Evolutionary conservation across 1,140 invertebrate species (phyloP).

Genomic region (Drosophila truncata): DNA sequence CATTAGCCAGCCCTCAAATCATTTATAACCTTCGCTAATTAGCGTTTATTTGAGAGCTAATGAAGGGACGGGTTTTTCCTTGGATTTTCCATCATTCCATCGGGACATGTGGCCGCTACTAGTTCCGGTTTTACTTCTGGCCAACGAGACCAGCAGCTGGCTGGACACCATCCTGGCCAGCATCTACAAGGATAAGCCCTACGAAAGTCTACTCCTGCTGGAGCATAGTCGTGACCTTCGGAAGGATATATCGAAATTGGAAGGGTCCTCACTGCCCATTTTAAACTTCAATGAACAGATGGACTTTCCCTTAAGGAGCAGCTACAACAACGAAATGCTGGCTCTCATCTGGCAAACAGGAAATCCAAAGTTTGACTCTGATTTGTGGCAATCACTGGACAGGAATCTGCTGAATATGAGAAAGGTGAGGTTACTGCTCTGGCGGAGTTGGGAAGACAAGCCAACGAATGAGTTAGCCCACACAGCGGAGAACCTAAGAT

Average conservation of each 20-base stretch:
- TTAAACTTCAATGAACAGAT: slow-evolving; percentile 35
- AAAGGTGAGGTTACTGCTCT: slow-evolving; percentile 39
- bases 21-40: slow-evolving; percentile 58
- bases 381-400: slow-evolving; percentile 59
- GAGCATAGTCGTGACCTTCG: slow-evolving; percentile 26
- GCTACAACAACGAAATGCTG: slow-evolving; percentile 48
- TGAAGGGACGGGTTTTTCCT: neutral
- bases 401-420: slow-evolving; percentile 61
- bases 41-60: slow-evolving; percentile 40
- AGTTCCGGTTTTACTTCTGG: slow-evolving; percentile 29
- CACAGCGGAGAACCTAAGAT: slow-evolving; percentile 3
- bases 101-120: slow-evolving; percentile 45
- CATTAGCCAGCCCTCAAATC: slow-evolving; percentile 43
- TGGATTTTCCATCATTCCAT: slow-evolving; percentile 6
- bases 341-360: slow-evolving; percentile 40
- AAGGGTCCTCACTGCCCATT: slow-evolving; percentile 16
- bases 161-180: slow-evolving; percentile 29
- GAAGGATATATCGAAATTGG: neutral
- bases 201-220: slow-evolving; percentile 38
- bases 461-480: slow-evolving; percentile 8
- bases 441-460: neutral
- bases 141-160: slow-evolving; percentile 18
- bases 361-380: slow-evolving; percentile 13
- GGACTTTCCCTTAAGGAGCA: slow-evolving; percentile 23
- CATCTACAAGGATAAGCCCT: slow-evolving; percentile 35